Conservation (phyloP, 2,888 invertebrate genomes). For the Pelosia muscerda region DNA sequence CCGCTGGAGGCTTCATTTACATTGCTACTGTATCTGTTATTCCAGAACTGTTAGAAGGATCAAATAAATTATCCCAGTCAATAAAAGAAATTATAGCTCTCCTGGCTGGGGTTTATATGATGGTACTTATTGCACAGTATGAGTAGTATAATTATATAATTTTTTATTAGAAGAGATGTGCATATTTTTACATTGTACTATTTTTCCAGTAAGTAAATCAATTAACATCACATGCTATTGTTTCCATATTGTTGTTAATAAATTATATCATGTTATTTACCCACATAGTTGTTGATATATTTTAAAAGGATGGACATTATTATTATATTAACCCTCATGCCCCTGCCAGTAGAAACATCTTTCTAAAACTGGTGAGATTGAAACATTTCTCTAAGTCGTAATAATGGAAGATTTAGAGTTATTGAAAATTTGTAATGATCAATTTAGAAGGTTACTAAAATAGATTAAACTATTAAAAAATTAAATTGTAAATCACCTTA, state of each 20-base stretch:
- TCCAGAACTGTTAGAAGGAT: constrained; percentile 97
- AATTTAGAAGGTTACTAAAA: not conserved
- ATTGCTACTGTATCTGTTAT: constrained; percentile 99
- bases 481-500: not conserved
- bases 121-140: constrained; percentile 96
- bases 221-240: constrained; percentile 40
- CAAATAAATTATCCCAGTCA: constrained; percentile 94
- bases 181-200: constrained; percentile 39
- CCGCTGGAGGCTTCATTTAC: constrained; percentile 99
- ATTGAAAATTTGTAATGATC: not conserved
- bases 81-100: constrained; percentile 96
- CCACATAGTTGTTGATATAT: not conserved
- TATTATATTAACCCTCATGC: not conserved
- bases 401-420: no score
- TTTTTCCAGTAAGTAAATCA: constrained; percentile 45
- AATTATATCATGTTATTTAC: constrained; percentile 17
- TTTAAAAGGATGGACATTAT: not conserved
- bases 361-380: not conserved
- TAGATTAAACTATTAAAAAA: not conserved
- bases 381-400: not conserved
- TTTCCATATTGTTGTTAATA: constrained; percentile 22
- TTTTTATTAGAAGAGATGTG: constrained; percentile 25
- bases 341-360: not conserved
- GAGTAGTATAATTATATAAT: constrained; percentile 59
- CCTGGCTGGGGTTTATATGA: constrained; percentile 96